These are phyloP conservation scores for Dallia pectoralis DNA, from an alignment of 2,797 vertebrate species.

Conservation along the genomic window DNA sequence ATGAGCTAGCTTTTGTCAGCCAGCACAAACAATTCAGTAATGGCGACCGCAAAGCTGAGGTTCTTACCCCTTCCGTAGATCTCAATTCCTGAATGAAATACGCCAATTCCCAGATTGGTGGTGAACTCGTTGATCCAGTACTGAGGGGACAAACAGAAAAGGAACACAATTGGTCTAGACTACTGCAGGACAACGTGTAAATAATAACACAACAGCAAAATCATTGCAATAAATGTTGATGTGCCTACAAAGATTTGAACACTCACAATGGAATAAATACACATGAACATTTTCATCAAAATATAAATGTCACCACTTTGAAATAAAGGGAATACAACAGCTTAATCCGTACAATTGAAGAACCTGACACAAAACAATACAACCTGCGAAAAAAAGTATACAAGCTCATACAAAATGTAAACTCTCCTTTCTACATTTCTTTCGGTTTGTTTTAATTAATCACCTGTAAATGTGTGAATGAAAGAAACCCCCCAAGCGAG, in stretches of 20 bases:
- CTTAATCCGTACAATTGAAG: no score
- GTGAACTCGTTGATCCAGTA: slow-evolving; percentile 99
- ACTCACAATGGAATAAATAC: background rate
- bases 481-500: no score
- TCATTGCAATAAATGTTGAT: background rate
- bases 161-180: background rate
- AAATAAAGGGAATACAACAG: no score
- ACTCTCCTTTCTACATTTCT: no score
- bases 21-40: background rate
- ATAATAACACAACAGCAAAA: background rate
- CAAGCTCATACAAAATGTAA: no score
- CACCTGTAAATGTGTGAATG: no score
- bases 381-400: no score
- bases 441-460: no score
- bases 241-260: background rate
- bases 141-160: slow-evolving; percentile 60
- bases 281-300: background rate
- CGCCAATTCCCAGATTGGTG: slow-evolving; percentile 94
- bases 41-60: background rate
- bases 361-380: no score
- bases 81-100: slow-evolving; percentile 99
- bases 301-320: background rate
- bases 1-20: background rate
- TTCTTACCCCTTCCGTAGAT: slow-evolving; percentile 94
- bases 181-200: background rate